Percentiles rank a stretch among this genome's conserved stretches.
phyloP scores from a whole-genome alignment of 1,140 invertebrate species.

The Lerema accius region DNA sequence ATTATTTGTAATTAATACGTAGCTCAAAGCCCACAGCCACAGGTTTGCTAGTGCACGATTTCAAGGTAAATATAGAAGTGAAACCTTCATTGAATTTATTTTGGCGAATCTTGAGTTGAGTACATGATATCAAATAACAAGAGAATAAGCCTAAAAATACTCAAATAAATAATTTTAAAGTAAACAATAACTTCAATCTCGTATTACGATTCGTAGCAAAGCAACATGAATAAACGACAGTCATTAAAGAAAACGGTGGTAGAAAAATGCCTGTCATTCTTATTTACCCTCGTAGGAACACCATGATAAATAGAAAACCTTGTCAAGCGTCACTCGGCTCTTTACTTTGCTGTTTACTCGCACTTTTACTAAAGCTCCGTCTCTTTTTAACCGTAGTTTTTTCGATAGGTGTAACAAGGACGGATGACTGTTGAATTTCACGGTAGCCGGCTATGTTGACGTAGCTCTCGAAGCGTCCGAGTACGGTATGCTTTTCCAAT shows the following conservation, averaged over 20 bases:
- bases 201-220: no score
- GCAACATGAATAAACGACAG: background rate
- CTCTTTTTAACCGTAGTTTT: conserved; percentile 22
- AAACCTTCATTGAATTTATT: background rate
- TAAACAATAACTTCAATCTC: no score
- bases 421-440: conserved; percentile 55
- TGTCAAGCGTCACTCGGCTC: conserved; percentile 28
- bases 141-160: background rate
- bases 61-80: background rate
- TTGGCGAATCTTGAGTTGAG: background rate
- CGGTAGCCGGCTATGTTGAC: conserved; percentile 57
- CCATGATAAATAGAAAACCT: conserved; percentile 18
- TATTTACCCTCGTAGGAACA: conserved; percentile 5
- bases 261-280: conserved; percentile 1
- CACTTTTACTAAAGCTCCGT: conserved; percentile 39
- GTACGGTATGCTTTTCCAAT: conserved; percentile 40
- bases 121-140: no score
- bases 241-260: background rate
- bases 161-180: no score
- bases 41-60: background rate
- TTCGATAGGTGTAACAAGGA: conserved; percentile 39
- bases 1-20: background rate
- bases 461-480: conserved; percentile 50
- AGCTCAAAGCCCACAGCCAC: background rate
- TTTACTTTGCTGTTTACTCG: conserved; percentile 46